Conservation (phyloP, 2,797 vertebrate species). For the Chiroxiphia lanceolata region DNA sequence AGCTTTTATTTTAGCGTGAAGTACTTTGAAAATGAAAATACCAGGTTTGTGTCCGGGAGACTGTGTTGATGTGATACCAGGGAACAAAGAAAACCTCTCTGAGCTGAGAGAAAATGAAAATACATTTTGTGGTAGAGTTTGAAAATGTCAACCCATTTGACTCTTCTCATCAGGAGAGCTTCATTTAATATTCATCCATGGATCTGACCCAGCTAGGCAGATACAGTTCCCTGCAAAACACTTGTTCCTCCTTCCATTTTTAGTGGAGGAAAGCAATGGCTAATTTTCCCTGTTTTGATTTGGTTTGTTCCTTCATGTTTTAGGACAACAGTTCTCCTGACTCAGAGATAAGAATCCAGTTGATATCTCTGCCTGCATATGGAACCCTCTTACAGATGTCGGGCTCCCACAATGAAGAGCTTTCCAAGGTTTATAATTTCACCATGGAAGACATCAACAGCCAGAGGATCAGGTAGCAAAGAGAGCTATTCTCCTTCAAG, state of each 20-base stretch:
- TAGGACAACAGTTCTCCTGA: slow-evolving; percentile 87
- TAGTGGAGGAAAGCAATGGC: neutral
- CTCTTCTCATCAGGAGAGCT: neutral
- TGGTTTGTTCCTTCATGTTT: neutral
- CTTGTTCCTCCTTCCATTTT: neutral
- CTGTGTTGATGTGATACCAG: neutral
- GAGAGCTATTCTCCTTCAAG: neutral
- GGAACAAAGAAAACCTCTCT: neutral
- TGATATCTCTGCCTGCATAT: slow-evolving; percentile 89
- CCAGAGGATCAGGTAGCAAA: slow-evolving; percentile 85
- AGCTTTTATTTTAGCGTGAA: neutral
- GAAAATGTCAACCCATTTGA: neutral
- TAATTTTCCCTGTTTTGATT: neutral
- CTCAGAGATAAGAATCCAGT: slow-evolving; percentile 85
- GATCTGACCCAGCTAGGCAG: neutral
- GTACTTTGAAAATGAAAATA: neutral
- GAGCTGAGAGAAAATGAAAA: neutral
- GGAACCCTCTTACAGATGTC: slow-evolving; percentile 81
- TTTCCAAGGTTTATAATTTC: slow-evolving; percentile 88
- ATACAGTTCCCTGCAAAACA: neutral
- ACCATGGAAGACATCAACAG: slow-evolving; percentile 92
- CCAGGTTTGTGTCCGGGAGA: neutral
- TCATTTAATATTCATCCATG: neutral
- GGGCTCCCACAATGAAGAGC: slow-evolving; percentile 75
- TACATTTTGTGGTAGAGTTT: neutral